These are phyloP conservation scores for Geopemphigus sp. DNA, from an alignment of 1,140 invertebrate genomes.

Conservation along the genomic window DNA sequence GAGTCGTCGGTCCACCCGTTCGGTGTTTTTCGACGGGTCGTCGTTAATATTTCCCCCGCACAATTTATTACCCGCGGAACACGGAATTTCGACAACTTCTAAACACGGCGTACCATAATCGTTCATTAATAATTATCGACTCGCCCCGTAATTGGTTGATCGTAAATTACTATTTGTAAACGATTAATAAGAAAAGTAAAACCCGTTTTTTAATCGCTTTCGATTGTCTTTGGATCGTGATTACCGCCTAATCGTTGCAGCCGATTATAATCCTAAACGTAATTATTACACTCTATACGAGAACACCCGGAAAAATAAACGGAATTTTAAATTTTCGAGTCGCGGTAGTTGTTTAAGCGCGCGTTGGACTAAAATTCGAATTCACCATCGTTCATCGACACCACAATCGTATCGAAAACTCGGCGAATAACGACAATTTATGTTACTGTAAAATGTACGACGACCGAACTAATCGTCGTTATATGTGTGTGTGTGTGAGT, in stretches of 20 bases:
- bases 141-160: background rate
- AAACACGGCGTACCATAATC: background rate
- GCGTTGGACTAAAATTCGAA: background rate
- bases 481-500: background rate
- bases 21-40: background rate
- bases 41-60: background rate
- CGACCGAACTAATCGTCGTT: conserved; percentile 11
- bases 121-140: conserved; percentile 2
- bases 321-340: background rate
- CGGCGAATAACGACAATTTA: background rate
- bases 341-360: background rate
- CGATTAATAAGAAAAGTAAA: conserved; percentile 5
- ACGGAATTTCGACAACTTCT: conserved; percentile 9
- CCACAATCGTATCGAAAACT: conserved; percentile 3
- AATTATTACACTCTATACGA: background rate
- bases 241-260: background rate
- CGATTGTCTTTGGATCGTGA: background rate
- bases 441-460: background rate
- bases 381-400: conserved; percentile 4
- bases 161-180: background rate
- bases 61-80: conserved; percentile 29
- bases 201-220: conserved; percentile 6
- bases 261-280: background rate
- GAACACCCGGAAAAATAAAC: too few species aligned
- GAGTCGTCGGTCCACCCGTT: background rate